Evolutionary conservation across 1,140 invertebrate species (phyloP).

Genomic region (Heliothis subflexa): DNA sequence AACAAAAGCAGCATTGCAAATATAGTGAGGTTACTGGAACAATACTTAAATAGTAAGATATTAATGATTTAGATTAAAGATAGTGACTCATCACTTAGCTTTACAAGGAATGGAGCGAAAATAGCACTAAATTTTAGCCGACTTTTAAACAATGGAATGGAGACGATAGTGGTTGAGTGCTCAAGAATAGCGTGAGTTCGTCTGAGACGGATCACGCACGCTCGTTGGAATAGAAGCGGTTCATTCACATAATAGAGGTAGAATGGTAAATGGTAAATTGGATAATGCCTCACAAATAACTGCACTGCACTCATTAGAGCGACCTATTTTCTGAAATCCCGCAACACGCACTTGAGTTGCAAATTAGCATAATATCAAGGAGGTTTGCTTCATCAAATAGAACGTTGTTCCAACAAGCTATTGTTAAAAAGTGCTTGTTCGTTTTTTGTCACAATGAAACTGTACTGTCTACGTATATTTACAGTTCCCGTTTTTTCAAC

Average conservation of each 20-base stretch:
- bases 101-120: constrained; percentile 24
- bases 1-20: constrained; percentile 58
- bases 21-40: constrained; percentile 62
- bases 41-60: constrained; percentile 49
- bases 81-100: constrained; percentile 50
- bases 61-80: constrained; percentile 49
- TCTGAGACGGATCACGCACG: constrained; percentile 67
- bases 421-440: not conserved
- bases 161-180: constrained; percentile 29
- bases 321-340: constrained; percentile 65
- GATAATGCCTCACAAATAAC: constrained; percentile 74
- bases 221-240: constrained; percentile 56
- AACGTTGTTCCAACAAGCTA: not conserved
- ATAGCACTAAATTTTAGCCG: constrained; percentile 17
- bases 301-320: constrained; percentile 59
- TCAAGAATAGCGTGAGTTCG: constrained; percentile 67
- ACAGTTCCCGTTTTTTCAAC: too few relatives aligned
- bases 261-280: constrained; percentile 78
- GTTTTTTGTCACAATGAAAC: constrained; percentile 9
- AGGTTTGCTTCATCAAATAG: not conserved
- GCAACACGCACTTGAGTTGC: constrained; percentile 31
- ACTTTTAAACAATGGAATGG: constrained; percentile 48
- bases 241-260: constrained; percentile 70
- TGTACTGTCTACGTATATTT: not conserved
- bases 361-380: constrained; percentile 11